A percentile compares a stretch with the other conserved stretches of the same genome.
phyloP scores from a whole-genome alignment of 1,140 invertebrate genomes.

The Caerostris darwini region DNA sequence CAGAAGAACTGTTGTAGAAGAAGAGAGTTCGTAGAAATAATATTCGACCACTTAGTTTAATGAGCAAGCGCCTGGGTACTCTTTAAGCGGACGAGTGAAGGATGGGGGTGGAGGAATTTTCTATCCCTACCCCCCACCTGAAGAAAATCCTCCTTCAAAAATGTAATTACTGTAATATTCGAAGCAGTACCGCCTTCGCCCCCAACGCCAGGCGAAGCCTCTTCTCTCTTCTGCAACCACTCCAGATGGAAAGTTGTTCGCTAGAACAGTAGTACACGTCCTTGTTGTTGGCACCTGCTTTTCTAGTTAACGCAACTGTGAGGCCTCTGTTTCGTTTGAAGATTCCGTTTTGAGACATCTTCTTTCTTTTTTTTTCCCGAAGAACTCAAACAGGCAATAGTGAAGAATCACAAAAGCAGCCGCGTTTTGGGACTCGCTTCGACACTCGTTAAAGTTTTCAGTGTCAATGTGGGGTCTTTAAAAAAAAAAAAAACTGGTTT shows the following conservation, averaged over 20 bases:
- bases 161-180: conserved; percentile 73
- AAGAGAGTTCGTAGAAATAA: conserved; percentile 55
- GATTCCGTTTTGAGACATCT: too few relatives aligned
- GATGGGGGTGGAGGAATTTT: not conserved
- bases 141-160: conserved; percentile 39
- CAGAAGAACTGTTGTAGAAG: not conserved
- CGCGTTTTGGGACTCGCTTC: too few relatives aligned
- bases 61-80: conserved; percentile 31
- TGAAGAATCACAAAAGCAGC: too few relatives aligned
- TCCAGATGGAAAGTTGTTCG: not conserved
- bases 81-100: conserved; percentile 10
- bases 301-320: too few relatives aligned
- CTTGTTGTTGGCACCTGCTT: not conserved
- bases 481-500: too few relatives aligned
- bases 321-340: not conserved
- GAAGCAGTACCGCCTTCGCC: not conserved
- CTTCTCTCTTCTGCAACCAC: not conserved
- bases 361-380: too few relatives aligned
- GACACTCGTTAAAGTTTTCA: too few relatives aligned
- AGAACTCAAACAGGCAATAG: too few relatives aligned
- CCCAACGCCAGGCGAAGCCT: not conserved
- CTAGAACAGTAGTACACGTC: not conserved
- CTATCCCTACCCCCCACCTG: not conserved
- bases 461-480: too few relatives aligned
- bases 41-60: conserved; percentile 71